Evolutionary conservation across 2,888 invertebrate genomes (phyloP).

Genomic region (Xestia sexstrigata): DNA sequence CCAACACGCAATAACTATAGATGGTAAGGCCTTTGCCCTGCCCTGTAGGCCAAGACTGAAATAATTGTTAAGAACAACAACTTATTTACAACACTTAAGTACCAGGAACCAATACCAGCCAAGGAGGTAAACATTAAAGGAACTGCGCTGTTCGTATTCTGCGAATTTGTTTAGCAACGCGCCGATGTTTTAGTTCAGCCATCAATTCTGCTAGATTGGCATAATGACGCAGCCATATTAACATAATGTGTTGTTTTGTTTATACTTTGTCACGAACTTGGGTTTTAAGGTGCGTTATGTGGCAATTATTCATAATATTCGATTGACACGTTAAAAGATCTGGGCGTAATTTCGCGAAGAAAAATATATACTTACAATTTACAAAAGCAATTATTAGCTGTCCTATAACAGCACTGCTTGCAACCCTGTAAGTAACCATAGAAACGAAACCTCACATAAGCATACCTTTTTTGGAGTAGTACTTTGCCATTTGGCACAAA

Average conservation of each 20-base stretch:
- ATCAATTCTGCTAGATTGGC: conserved; percentile 41
- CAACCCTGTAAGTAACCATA: background rate
- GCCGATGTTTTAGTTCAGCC: conserved; percentile 33
- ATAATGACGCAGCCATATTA: conserved; percentile 30
- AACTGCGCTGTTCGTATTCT: conserved; percentile 56
- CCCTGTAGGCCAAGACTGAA: background rate
- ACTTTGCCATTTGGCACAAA: background rate
- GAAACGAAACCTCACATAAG: background rate
- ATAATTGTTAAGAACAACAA: conserved; percentile 13
- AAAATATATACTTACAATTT: background rate
- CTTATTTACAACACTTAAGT: conserved; percentile 7
- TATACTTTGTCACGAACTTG: conserved; percentile 39
- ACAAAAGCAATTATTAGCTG: background rate
- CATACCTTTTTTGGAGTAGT: background rate
- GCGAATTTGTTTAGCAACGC: conserved; percentile 55
- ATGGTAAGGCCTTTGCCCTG: background rate
- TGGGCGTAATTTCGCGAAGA: background rate
- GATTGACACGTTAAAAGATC: conserved; percentile 13
- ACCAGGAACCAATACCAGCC: conserved; percentile 25
- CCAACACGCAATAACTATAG: background rate
- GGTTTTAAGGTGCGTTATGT: conserved; percentile 3
- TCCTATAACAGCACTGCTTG: background rate
- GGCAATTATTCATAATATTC: conserved; percentile 10
- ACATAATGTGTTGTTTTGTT: conserved; percentile 37
- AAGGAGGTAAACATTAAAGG: conserved; percentile 29